A percentile compares a stretch with the other conserved stretches of the same genome.
Conservation (phyloP, 30 jellyfish, hydroid and myxozoan genomes). For the Chrysaora quinquecirrha region DNA sequence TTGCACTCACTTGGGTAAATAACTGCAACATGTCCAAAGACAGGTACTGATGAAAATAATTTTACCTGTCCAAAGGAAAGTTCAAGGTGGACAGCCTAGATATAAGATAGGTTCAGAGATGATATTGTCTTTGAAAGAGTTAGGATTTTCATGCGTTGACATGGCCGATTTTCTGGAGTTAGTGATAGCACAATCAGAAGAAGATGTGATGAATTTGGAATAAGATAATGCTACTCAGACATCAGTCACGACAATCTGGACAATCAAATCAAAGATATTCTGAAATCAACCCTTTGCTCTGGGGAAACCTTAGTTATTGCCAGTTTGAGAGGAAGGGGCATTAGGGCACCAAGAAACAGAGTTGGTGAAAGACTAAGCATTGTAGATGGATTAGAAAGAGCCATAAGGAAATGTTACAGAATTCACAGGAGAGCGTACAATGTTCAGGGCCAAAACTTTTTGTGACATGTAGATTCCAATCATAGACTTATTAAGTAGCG, state of each 20-base stretch:
- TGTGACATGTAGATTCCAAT: slow-evolving; percentile 57
- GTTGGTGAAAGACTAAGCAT: slow-evolving; percentile 5
- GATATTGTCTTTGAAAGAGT: slow-evolving; percentile 6
- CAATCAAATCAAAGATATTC: slow-evolving; percentile 9
- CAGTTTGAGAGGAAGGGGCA: slow-evolving; percentile 14
- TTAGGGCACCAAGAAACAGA: slow-evolving; percentile 6
- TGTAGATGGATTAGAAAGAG: slow-evolving; percentile 16
- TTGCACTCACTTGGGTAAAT: slow-evolving; percentile 10
- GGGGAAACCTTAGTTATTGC: slow-evolving; percentile 13
- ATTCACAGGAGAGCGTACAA: slow-evolving; percentile 26
- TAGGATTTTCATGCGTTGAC: slow-evolving; percentile 9
- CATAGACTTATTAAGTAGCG: slow-evolving; percentile 54
- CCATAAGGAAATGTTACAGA: neutral
- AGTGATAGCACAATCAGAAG: slow-evolving; percentile 12
- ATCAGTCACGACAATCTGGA: slow-evolving; percentile 3
- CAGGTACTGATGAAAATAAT: slow-evolving; percentile 2
- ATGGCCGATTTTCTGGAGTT: neutral
- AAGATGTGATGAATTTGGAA: slow-evolving; percentile 9
- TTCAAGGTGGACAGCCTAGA: slow-evolving; percentile 7
- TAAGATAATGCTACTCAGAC: slow-evolving; percentile 6
- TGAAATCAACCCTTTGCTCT: neutral
- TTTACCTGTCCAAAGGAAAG: neutral
- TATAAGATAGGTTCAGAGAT: neutral
- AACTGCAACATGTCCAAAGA: neutral
- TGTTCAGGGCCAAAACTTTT: slow-evolving; percentile 46